Evolutionary conservation across 2,888 invertebrate genomes (phyloP).

Genomic region (Watsonalla binaria): DNA sequence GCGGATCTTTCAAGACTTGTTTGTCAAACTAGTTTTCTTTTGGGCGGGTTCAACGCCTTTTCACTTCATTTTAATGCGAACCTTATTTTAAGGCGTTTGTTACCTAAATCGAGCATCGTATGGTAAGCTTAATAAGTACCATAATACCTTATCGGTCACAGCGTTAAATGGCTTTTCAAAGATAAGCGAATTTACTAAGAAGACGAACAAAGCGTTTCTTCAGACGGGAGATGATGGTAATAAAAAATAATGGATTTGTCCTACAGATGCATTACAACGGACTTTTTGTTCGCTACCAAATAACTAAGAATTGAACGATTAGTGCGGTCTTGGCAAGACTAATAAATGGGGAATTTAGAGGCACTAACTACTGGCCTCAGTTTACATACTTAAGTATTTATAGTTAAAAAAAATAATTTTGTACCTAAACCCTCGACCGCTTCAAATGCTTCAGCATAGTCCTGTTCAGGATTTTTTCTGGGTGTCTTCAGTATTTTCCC

Average conservation of each 20-base stretch:
- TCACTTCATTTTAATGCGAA: conserved; percentile 20
- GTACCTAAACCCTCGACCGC: conserved; percentile 67
- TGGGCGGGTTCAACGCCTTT: conserved; percentile 59
- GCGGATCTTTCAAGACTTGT: conserved; percentile 35
- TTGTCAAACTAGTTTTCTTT: conserved; percentile 63
- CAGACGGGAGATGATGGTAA: conserved; percentile 10
- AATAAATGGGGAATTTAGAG: background rate
- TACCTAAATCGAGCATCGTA: conserved; percentile 11
- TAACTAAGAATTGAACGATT: background rate
- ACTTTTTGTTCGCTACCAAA: conserved; percentile 4
- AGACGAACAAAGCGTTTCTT: conserved; percentile 14
- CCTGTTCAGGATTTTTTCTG: conserved; percentile 41
- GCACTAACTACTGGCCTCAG: too few species aligned
- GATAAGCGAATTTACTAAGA: conserved; percentile 33
- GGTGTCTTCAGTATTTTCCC: conserved; percentile 63
- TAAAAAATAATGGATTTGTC: conserved; percentile 9
- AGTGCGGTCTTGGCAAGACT: background rate
- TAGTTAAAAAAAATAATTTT: conserved; percentile 9
- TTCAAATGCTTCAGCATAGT: conserved; percentile 65
- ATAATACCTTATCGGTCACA: conserved; percentile 30
- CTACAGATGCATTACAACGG: conserved; percentile 4
- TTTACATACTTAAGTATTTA: too few species aligned
- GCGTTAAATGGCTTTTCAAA: conserved; percentile 18
- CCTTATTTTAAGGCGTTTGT: conserved; percentile 11
- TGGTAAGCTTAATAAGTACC: conserved; percentile 14